Base-by-base conservation (phyloP, 2,888 invertebrate genomes). In the Cephus pygmeus region DNA sequence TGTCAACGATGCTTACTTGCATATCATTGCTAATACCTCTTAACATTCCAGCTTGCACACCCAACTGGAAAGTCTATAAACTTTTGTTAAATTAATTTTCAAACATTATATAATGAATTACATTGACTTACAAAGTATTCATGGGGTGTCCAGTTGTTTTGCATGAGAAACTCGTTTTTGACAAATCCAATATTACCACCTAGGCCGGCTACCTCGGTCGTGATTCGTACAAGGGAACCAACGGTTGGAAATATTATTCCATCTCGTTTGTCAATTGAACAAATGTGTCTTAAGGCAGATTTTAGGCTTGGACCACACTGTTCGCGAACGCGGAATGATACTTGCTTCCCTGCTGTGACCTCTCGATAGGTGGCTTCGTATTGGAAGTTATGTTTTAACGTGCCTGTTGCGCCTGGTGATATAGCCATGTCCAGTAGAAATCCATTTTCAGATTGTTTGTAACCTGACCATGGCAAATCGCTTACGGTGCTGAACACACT, bases 121-220 rank as follows among this genome's bases (percentile, higher is more conserved):
- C 76, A 79, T 78, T 81, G 80, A 92, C 93, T 91, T 90, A 94
- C 95, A 83, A 94, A 89, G 85, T 93, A 94, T 79, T 93, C 93
- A 79, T 94, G 91, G 0, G 96, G 91, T 0, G 95, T 93, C 86
- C 94, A 92, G 91, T 96, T 96, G 33, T 94, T 91, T 92, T 97
- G 96, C 33, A 95, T 90, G 84, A 94, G 94, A 12, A 95, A 89
- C 84, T 97, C 97, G 83, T 96, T 96, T 92, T 97, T 97, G 36
- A 97, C 89, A 90, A 97, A 98, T 30, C 96, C 96, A n/a, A 98
- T 95, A 89, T 98, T 96, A 3, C 99, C 99, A 12, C 98, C 98
- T 11, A 98, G 90, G 0, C 98, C 95, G 35, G 98, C 97, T 86
- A 97, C 93, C 92, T 99, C 99, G 85, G 96, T 95, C 9, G 94